Base-by-base conservation (phyloP, 2,797 vertebrate species). In the Apogon hyalosoma region DNA sequence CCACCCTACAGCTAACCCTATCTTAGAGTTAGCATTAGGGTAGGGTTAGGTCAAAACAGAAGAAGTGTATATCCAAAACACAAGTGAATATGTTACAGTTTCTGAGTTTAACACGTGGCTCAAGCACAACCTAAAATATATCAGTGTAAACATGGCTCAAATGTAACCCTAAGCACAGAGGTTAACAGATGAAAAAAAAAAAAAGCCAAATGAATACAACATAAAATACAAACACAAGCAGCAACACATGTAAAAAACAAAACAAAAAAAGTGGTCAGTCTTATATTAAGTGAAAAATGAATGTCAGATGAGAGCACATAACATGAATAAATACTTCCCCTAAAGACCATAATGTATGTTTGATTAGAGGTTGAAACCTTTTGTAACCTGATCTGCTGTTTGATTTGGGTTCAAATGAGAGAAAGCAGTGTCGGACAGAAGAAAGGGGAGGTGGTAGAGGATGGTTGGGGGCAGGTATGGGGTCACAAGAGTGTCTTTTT, bases 401-500 rank as follows among this genome's bases (percentile, higher is more conserved):
- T 89, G 91, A 92, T 89, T 90, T 85, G 83, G 83, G 85, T 72
- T 89, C 64, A 85, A 83, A 89, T 76, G 73, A 84, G 77, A 83
- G 62, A 56, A 73, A 76, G 76, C 69, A 61, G 36, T 39, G 21
- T 65, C n/a, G 50, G 74, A 74, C 58, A 76, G 79, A 56, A 62
- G 64, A 79, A 82, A 73, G 0, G 36, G 70, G 72, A 28, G 59
- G 87, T 81, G 79, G 76, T 67, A 47, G 82, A 80, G 72, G 85
- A 84, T 73, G 78, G 87, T 75, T 74, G 84, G 85, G 90, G 88
- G 86, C 88, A 90, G 80, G 84, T 84, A 88, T 50, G 84, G 89
- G 91, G 92, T 87, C 80, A 84, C 56, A 69, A 77, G 74, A 89
- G 88, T 92, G 91, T 89, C 88, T 92, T 89, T 91, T 93, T 93